Evolutionary conservation across 2,888 invertebrate species (phyloP).

Genomic region (Halictus ligatus): DNA sequence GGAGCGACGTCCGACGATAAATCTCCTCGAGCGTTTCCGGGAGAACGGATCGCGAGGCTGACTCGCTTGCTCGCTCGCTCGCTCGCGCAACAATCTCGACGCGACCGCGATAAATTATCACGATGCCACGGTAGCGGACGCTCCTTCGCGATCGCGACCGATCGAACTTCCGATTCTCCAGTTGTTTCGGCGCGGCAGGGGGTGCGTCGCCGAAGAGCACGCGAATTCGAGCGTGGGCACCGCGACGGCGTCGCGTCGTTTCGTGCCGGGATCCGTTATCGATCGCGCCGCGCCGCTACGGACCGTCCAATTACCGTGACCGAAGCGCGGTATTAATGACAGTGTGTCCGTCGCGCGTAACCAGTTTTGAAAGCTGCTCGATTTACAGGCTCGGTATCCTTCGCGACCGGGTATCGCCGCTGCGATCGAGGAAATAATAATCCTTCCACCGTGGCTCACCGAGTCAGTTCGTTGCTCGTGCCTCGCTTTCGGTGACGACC

Average conservation of each 20-base stretch:
- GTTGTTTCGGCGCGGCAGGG: neutral
- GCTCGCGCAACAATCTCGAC: conserved; percentile 24
- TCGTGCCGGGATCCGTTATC: conserved; percentile 20
- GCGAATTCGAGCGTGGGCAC: conserved; percentile 34
- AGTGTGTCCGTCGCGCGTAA: conserved; percentile 60
- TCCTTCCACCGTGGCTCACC: neutral
- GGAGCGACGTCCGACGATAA: conserved; percentile 26
- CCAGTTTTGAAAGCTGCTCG: conserved; percentile 67
- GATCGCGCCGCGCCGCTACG: conserved; percentile 42
- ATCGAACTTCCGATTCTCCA: conserved; percentile 32
- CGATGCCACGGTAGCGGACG: conserved; percentile 62
- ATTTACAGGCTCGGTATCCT: conserved; percentile 64
- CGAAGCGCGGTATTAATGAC: conserved; percentile 65
- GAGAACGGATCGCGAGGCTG: conserved; percentile 29
- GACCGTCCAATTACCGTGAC: conserved; percentile 47
- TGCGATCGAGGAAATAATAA: conserved; percentile 47
- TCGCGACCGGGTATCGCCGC: conserved; percentile 50
- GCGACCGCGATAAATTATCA: conserved; percentile 66
- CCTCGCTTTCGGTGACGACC: conserved; percentile 22
- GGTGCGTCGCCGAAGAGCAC: conserved; percentile 11
- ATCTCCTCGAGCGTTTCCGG: conserved; percentile 46
- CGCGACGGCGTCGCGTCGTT: neutral
- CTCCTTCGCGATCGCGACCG: conserved; percentile 49
- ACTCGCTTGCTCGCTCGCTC: neutral
- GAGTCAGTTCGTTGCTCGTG: neutral